A percentile compares a stretch with the other conserved stretches of the same genome.
These are phyloP conservation scores for Tridacna gigas DNA, from an alignment of 2,888 invertebrate genomes.

Conservation along the genomic window DNA sequence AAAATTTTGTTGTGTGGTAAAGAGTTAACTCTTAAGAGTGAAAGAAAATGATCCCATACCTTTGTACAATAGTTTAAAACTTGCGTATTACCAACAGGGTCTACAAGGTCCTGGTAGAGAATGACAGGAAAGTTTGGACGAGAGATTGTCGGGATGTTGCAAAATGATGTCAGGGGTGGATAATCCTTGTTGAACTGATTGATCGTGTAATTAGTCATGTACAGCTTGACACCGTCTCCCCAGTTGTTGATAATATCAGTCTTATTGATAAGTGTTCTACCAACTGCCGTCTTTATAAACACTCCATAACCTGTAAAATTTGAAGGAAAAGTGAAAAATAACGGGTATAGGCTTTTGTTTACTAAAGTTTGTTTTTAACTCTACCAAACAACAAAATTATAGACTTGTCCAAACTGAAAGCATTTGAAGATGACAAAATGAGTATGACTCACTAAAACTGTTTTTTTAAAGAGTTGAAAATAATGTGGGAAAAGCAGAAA, in stretches of 20 bases:
- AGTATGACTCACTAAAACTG: too few relatives aligned
- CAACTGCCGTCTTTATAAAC: conserved; percentile 81
- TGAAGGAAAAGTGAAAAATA: too few relatives aligned
- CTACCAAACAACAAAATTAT: too few relatives aligned
- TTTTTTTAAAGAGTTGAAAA: too few relatives aligned
- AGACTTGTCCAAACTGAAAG: too few relatives aligned
- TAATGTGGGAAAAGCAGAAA: too few relatives aligned
- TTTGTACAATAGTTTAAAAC: conserved; percentile 35
- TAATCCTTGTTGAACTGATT: conserved; percentile 75
- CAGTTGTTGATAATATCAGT: conserved; percentile 80
- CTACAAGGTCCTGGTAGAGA: conserved; percentile 71
- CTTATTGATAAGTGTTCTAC: conserved; percentile 79
- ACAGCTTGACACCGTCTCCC: conserved; percentile 84
- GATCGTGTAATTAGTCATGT: conserved; percentile 78
- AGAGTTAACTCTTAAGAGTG: too few relatives aligned
- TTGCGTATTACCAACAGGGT: conserved; percentile 67
- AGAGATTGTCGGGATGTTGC: conserved; percentile 65
- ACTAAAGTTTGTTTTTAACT: too few relatives aligned
- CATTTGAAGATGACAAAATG: too few relatives aligned
- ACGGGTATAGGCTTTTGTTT: too few relatives aligned
- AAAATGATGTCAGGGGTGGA: conserved; percentile 74
- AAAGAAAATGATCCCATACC: conserved; percentile 28
- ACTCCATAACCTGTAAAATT: conserved; percentile 82
- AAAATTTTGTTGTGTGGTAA: too few relatives aligned
- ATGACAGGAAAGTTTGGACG: conserved; percentile 69